Percentiles rank a stretch among this genome's conserved stretches.
Evolutionary conservation across 2,113 vertebrate genomes (phyloP).

Genomic region (Cavia porcellus): DNA sequence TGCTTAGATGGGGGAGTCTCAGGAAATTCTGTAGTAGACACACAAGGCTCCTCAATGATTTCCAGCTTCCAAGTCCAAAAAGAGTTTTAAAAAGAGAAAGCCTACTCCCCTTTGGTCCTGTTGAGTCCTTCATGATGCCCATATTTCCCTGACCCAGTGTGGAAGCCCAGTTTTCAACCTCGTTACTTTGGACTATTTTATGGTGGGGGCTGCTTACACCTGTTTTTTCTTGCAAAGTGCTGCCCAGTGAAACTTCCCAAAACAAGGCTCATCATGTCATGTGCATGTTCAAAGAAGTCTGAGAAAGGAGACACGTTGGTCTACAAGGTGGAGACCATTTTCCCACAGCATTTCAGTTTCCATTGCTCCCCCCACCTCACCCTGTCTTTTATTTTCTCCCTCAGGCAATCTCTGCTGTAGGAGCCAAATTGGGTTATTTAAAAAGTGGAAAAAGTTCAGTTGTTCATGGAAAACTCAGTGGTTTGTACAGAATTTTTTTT

Average conservation of each 20-base stretch:
- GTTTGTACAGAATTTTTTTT: neutral
- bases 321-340: neutral
- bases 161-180: neutral
- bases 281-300: neutral
- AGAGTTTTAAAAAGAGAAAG: neutral
- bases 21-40: neutral
- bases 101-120: neutral
- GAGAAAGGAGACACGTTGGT: neutral
- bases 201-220: neutral
- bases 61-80: neutral
- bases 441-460: neutral
- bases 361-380: no score
- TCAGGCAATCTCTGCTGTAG: neutral
- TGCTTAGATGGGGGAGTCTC: neutral
- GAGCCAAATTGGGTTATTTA: slow-evolving; percentile 1
- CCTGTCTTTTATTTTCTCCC: neutral
- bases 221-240: neutral
- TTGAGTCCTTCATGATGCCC: neutral
- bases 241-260: neutral
- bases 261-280: neutral
- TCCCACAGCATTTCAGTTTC: neutral
- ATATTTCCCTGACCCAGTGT: neutral
- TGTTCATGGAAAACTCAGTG: neutral
- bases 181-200: neutral
- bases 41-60: neutral